Base-by-base conservation (phyloP, 2,113 vertebrate species). In the Hippocampus guttulatus region DNA sequence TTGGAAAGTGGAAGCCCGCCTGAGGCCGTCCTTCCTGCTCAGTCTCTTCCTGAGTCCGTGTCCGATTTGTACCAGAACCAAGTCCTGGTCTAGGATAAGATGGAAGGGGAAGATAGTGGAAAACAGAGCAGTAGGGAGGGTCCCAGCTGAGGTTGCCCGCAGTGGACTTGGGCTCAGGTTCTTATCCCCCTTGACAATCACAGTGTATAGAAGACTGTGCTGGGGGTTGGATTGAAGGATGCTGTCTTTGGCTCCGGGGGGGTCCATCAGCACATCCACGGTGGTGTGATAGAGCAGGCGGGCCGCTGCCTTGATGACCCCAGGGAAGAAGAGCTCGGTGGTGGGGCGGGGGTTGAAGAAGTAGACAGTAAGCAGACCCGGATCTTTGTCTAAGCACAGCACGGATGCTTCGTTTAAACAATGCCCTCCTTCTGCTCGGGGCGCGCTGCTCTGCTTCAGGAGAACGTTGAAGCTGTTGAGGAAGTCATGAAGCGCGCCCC, bases 81-180 rank as follows among this genome's bases (percentile, higher is more conserved):
- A 92, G 64, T 97, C 96, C 77, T 94, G 94, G 92, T 98, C 97
- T 68, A 98, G 91, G 88, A 99, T 94, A 82, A 98, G 92, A 80
- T 99, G 97, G 87, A 99, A 99, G 0, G 97, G 97, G 78, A 99
- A 99, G 6, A 95, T 96, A 87, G 96, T 94, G 82, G 95, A 98
- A 87, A 99, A 98, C 43, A 98, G 84, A 7, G 95, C 93, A 30
- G 93, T 90, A 16, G 96, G 93, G 75, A 99, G 95, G 68, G 95
- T 96, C 81, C 95, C 94, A 0, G 95, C 95, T 55, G 95, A 96
- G 74, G 93, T 92, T 1, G 95, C 94, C 75, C 94, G 93, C 77
- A 97, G 92, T 0, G 96, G 95, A 70, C 95, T 95, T 76, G 96
- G 92, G 27, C 94, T 95, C 74, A 92, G 90, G 49, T 90, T 93